A percentile compares a stretch with the other conserved stretches of the same genome.
Evolutionary conservation across 2,113 vertebrate species (phyloP).

Genomic region (Malurus melanocephalus): DNA sequence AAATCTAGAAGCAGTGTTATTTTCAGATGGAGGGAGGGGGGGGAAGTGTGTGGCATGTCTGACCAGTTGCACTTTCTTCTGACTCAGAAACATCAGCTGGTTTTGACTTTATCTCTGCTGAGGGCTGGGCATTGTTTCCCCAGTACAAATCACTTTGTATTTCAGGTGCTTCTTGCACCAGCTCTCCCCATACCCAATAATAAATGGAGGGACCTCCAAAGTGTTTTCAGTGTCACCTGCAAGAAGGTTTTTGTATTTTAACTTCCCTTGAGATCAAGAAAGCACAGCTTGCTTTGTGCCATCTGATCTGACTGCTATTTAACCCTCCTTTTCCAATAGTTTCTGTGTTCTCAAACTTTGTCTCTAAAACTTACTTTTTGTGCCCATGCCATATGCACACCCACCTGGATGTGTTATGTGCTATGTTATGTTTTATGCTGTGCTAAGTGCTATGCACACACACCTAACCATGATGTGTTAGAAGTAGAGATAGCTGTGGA

Average conservation of each 20-base stretch:
- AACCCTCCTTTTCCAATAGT: constrained; percentile 40
- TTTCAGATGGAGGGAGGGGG: background rate
- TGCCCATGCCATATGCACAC: constrained; percentile 63
- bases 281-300: background rate
- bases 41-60: background rate
- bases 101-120: background rate
- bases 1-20: background rate
- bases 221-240: background rate
- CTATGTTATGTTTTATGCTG: constrained; percentile 68
- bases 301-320: constrained; percentile 13
- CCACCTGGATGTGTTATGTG: constrained; percentile 70
- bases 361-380: constrained; percentile 64
- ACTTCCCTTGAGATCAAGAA: background rate
- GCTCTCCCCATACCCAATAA: background rate
- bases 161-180: background rate
- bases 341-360: constrained; percentile 63
- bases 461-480: constrained; percentile 67
- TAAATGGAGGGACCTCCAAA: background rate
- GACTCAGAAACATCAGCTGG: background rate
- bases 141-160: background rate
- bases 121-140: background rate
- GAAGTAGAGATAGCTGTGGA: constrained; percentile 65
- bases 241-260: background rate
- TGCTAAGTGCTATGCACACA: constrained; percentile 64
- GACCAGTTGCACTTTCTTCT: constrained; percentile 7